Conservation (phyloP, 2,113 vertebrate genomes). For the Micronisus gabar region DNA sequence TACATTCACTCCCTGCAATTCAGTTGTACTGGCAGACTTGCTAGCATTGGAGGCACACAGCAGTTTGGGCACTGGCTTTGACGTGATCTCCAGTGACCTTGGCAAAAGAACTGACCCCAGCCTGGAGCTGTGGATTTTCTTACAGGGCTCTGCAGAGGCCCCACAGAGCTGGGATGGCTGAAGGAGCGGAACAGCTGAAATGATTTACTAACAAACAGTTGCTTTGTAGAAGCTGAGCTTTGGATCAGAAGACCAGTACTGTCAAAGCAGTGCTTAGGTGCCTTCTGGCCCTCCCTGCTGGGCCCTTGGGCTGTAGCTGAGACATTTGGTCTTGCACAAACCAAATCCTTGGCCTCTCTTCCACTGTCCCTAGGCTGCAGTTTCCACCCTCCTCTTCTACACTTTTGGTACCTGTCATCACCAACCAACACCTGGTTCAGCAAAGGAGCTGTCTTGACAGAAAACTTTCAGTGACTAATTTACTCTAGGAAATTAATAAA, state of each 20-base stretch:
- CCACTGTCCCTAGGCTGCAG: neutral
- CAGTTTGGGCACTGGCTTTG: neutral
- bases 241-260: neutral
- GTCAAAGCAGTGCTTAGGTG: rapidly evolving
- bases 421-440: neutral
- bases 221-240: neutral
- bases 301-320: neutral
- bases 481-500: neutral
- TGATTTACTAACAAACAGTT: neutral
- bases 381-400: neutral
- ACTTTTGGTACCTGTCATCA: neutral
- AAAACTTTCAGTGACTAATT: neutral
- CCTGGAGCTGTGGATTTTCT: neutral
- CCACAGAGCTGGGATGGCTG: neutral
- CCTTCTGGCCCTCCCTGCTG: neutral
- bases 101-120: neutral
- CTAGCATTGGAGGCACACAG: slow-evolving; percentile 9
- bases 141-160: neutral
- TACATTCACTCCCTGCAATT: neutral
- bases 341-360: neutral
- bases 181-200: neutral
- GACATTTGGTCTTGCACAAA: neutral
- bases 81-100: neutral
- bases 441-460: neutral
- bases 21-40: neutral